A percentile compares a stretch with the other conserved stretches of the same genome.
These are phyloP conservation scores for Psophia crepitans DNA, from an alignment of 2,113 vertebrate genomes.

Conservation along the genomic window DNA sequence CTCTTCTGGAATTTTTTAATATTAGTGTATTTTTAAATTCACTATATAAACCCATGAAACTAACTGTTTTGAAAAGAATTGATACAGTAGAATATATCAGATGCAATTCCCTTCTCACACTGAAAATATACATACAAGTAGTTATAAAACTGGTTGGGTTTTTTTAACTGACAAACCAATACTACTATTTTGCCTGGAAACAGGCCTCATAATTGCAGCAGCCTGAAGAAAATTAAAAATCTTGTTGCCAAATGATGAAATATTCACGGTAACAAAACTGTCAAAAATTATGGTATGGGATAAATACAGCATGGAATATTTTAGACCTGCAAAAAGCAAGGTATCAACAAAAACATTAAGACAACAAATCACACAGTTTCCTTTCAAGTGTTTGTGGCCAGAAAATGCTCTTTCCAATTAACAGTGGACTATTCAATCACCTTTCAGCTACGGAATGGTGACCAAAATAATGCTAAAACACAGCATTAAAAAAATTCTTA, in stretches of 20 bases:
- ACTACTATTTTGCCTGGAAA: background rate
- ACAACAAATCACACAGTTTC: background rate
- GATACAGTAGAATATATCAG: background rate
- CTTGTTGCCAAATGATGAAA: background rate
- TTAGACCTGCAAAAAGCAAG: background rate
- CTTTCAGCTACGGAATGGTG: background rate
- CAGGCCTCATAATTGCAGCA: background rate
- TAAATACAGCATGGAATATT: background rate
- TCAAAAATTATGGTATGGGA: background rate
- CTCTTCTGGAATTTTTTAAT: background rate
- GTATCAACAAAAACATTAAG: background rate
- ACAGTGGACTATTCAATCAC: background rate
- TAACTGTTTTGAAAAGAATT: background rate
- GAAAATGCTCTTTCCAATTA: background rate
- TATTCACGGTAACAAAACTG: background rate
- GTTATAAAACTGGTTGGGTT: background rate
- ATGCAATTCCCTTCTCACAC: background rate
- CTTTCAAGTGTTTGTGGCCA: background rate
- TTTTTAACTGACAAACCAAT: background rate
- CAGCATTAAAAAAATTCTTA: background rate
- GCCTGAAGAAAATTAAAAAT: background rate
- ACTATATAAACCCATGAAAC: background rate
- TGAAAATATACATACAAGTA: background rate
- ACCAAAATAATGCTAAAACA: background rate
- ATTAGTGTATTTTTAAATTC: background rate